These are phyloP conservation scores for Ataeniobius toweri DNA, from an alignment of 2,797 vertebrate genomes.

Conservation along the genomic window DNA sequence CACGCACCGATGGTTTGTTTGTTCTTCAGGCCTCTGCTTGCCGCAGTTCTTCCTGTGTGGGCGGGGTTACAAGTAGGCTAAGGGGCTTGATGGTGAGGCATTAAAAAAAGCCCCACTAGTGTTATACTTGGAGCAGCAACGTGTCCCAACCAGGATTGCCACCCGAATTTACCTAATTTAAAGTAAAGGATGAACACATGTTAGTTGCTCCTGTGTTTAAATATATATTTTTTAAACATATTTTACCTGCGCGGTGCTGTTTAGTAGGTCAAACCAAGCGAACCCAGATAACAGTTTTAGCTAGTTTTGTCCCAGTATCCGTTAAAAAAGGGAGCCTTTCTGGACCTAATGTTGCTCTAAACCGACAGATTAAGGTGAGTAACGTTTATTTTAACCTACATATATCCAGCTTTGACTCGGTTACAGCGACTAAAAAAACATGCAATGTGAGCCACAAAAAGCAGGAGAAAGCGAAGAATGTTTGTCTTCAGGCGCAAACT, in stretches of 20 bases:
- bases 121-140: constrained; percentile 6
- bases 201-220: not conserved
- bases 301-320: constrained; percentile 7
- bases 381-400: not conserved
- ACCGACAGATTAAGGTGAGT: constrained; percentile 47
- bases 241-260: not conserved
- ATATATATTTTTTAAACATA: not conserved
- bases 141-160: constrained; percentile 28
- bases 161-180: not conserved
- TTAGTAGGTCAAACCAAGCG: constrained; percentile 52
- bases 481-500: constrained; percentile 47
- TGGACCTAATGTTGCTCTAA: constrained; percentile 48
- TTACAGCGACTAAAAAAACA: not conserved
- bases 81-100: constrained; percentile 29
- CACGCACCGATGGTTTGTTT: constrained; percentile 24
- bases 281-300: constrained; percentile 23
- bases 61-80: constrained; percentile 55
- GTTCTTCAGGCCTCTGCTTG: constrained; percentile 19
- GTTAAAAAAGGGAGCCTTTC: not conserved
- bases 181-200: accelerated
- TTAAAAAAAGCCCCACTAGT: not conserved
- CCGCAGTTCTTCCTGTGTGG: constrained; percentile 52
- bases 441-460: constrained; percentile 5
- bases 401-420: not conserved
- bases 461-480: constrained; percentile 35